Conservation (phyloP, 2,113 vertebrate genomes). For the Sigmodon hispidus region DNA sequence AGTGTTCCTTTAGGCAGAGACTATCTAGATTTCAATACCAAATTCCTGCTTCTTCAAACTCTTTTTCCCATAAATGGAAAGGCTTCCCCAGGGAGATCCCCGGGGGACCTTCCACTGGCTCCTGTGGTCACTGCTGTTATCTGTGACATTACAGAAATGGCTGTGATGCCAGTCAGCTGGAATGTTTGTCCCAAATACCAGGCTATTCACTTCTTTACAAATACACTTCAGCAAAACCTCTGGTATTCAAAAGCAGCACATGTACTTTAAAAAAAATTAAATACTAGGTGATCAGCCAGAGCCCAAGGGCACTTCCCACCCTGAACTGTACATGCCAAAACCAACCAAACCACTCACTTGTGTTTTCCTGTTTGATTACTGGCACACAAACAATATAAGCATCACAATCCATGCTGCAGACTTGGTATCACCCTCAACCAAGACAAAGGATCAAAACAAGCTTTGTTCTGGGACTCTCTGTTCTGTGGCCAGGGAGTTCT, state of each 20-base stretch:
- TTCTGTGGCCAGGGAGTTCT: slow-evolving; percentile 64
- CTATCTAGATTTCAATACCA: background rate
- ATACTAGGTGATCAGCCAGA: slow-evolving; percentile 67
- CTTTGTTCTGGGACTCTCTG: slow-evolving; percentile 77
- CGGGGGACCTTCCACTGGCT: background rate
- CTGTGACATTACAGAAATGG: slow-evolving; percentile 50
- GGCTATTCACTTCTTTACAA: slow-evolving; percentile 72
- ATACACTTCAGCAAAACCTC: slow-evolving; percentile 71
- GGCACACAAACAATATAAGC: slow-evolving; percentile 63
- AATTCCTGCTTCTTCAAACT: background rate
- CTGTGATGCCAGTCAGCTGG: background rate
- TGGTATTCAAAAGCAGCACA: slow-evolving; percentile 75
- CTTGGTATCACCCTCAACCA: slow-evolving; percentile 34
- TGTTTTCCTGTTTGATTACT: slow-evolving; percentile 63
- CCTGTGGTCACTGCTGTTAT: slow-evolving; percentile 7
- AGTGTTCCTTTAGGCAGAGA: background rate
- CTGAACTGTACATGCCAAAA: slow-evolving; percentile 43
- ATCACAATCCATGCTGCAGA: background rate
- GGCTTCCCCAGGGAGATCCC: slow-evolving; percentile 26
- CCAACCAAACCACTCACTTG: slow-evolving; percentile 61
- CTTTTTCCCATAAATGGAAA: slow-evolving; percentile 54
- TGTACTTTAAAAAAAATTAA: slow-evolving; percentile 57
- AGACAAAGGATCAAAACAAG: slow-evolving; percentile 72
- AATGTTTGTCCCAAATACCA: slow-evolving; percentile 67
- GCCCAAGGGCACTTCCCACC: slow-evolving; percentile 73